These are phyloP conservation scores for Vicugna pacos DNA, from an alignment of 2,113 vertebrate genomes.

Conservation along the genomic window DNA sequence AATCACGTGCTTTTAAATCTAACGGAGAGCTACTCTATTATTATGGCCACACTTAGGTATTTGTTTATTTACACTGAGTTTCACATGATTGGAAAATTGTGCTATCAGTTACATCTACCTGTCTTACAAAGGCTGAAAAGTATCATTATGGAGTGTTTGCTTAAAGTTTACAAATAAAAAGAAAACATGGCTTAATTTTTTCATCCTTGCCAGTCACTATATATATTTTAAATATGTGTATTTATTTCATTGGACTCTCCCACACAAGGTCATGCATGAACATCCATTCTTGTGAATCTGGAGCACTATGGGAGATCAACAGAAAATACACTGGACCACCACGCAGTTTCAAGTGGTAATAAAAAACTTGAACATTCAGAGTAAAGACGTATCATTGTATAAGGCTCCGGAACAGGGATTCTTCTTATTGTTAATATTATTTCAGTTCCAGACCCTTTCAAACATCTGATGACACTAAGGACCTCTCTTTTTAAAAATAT, in stretches of 20 bases:
- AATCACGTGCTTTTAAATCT: not conserved
- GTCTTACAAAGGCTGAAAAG: not conserved
- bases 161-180: slow-evolving; percentile 11
- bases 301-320: not conserved
- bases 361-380: not conserved
- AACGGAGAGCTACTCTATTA: not conserved
- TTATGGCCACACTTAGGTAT: not conserved
- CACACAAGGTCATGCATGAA: not conserved
- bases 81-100: not conserved
- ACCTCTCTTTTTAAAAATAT: not conserved
- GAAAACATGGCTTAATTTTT: slow-evolving; percentile 2
- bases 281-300: not conserved
- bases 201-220: not conserved
- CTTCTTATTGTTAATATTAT: not conserved
- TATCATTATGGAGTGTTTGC: not conserved
- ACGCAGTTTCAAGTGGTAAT: not conserved
- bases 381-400: not conserved
- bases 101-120: not conserved
- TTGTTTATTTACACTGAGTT: not conserved
- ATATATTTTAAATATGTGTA: not conserved
- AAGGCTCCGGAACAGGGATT: not conserved
- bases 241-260: slow-evolving; percentile 23
- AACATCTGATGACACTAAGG: not conserved
- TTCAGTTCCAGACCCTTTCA: not conserved
- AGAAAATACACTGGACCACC: not conserved